Evolutionary conservation across 2,888 invertebrate genomes (phyloP).

Genomic region (Caenorhabditis afra): DNA sequence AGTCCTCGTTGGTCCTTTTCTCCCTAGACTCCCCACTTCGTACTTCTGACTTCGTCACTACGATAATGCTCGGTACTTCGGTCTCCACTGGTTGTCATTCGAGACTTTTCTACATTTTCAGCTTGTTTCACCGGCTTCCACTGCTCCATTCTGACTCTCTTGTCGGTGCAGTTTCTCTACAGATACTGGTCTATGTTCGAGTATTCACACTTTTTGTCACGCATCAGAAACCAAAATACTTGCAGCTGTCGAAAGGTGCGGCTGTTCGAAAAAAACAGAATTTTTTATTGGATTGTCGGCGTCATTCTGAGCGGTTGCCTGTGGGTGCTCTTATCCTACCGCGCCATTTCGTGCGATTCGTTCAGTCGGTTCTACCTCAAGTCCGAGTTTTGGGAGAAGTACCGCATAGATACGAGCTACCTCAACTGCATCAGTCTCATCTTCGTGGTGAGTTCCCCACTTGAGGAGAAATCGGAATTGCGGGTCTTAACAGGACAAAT

Average conservation of each 20-base stretch:
- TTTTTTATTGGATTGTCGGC: slow-evolving; percentile 19
- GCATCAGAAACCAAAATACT: background rate
- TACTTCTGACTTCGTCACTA: background rate
- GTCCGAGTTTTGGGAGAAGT: slow-evolving; percentile 1
- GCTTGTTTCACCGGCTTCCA: slow-evolving; percentile 24
- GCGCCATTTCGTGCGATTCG: slow-evolving; percentile 4
- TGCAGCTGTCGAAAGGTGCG: slow-evolving; percentile 12
- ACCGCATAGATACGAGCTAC: background rate
- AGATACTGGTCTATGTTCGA: slow-evolving; percentile 39
- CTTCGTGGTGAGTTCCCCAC: background rate
- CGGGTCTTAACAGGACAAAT: background rate
- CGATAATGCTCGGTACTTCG: slow-evolving; percentile 6
- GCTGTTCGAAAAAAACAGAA: slow-evolving; percentile 6
- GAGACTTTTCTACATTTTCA: background rate
- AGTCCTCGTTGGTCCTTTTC: slow-evolving; percentile 14
- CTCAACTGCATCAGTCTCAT: slow-evolving; percentile 22
- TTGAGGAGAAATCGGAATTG: background rate
- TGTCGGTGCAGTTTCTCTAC: slow-evolving; percentile 24
- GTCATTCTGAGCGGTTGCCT: slow-evolving; percentile 8
- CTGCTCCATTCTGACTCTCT: slow-evolving; percentile 19
- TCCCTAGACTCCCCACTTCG: background rate
- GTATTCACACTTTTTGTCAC: background rate
- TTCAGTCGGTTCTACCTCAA: background rate
- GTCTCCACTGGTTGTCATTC: no score
- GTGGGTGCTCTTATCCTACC: slow-evolving; percentile 11